Conservation (phyloP, 1,140 invertebrate species). For the Ylistrum balloti region DNA sequence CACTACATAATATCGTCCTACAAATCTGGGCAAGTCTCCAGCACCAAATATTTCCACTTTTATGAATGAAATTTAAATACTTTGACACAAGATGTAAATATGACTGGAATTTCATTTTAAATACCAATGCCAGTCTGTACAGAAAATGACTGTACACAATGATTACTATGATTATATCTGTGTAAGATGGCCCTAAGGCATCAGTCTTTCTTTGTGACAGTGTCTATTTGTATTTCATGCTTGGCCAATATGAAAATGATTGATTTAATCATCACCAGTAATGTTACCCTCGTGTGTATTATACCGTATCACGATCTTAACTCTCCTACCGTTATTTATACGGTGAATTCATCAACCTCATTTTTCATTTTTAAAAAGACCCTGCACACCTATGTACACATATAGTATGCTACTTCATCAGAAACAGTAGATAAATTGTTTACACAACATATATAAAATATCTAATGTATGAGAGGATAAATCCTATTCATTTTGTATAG, state of each 20-base stretch:
- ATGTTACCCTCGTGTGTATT: neutral
- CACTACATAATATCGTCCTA: slow-evolving; percentile 10
- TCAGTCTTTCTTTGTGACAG: neutral
- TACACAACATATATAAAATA: too few species aligned
- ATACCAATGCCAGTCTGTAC: neutral
- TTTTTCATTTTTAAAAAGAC: neutral
- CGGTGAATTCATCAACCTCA: neutral
- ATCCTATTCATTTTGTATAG: too few species aligned
- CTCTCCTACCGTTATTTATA: too few species aligned
- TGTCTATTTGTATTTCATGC: slow-evolving; percentile 28
- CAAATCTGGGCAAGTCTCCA: slow-evolving; percentile 37
- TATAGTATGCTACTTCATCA: too few species aligned
- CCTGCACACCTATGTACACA: too few species aligned
- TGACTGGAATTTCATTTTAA: slow-evolving; percentile 29
- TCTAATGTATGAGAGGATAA: too few species aligned
- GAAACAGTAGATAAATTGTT: too few species aligned
- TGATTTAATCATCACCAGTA: neutral
- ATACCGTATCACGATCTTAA: too few species aligned
- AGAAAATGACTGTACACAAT: slow-evolving; percentile 5
- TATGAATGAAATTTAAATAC: slow-evolving; percentile 36
- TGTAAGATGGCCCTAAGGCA: neutral
- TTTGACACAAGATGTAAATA: slow-evolving; percentile 35
- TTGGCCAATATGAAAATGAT: slow-evolving; percentile 19
- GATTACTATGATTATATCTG: slow-evolving; percentile 29
- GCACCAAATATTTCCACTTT: slow-evolving; percentile 11